Conservation (phyloP, 2,113 vertebrate species). For the Camelus bactrianus region DNA sequence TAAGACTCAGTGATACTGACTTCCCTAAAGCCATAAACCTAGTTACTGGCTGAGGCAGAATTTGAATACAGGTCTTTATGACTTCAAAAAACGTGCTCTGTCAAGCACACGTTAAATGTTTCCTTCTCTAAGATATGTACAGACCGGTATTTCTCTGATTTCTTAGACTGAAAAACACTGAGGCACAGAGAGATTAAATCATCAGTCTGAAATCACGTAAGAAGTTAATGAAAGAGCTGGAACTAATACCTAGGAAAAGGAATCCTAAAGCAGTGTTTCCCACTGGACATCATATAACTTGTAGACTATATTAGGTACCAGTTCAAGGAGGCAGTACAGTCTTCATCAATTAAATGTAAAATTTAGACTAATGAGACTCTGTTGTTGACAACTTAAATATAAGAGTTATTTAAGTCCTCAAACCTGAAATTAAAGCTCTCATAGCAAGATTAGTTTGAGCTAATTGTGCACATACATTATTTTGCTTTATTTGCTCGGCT, state of each 20-base stretch:
- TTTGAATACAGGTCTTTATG: background rate
- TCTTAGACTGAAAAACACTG: background rate
- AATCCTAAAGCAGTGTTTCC: conserved; percentile 24
- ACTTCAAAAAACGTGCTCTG: background rate
- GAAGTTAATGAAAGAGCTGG: conserved; percentile 11
- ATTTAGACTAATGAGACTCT: conserved; percentile 28
- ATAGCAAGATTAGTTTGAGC: conserved; percentile 49
- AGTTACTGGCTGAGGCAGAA: background rate
- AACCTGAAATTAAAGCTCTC: conserved; percentile 44
- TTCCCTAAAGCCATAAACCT: background rate
- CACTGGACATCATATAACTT: background rate
- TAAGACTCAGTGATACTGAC: background rate
- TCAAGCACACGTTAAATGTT: background rate
- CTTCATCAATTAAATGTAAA: conserved; percentile 21
- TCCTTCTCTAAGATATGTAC: background rate
- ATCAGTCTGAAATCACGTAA: background rate
- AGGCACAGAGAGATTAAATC: conserved; percentile 4
- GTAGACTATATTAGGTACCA: background rate
- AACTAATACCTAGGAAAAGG: conserved; percentile 33
- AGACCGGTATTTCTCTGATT: background rate
- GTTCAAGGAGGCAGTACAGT: background rate
- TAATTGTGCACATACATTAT: conserved; percentile 39
- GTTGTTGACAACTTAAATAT: conserved; percentile 32
- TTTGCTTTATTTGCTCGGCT: conserved; percentile 45
- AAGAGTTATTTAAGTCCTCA: conserved; percentile 26